Evolutionary conservation across 2,888 invertebrate species (phyloP).

Genomic region (Micropterix aruncella): DNA sequence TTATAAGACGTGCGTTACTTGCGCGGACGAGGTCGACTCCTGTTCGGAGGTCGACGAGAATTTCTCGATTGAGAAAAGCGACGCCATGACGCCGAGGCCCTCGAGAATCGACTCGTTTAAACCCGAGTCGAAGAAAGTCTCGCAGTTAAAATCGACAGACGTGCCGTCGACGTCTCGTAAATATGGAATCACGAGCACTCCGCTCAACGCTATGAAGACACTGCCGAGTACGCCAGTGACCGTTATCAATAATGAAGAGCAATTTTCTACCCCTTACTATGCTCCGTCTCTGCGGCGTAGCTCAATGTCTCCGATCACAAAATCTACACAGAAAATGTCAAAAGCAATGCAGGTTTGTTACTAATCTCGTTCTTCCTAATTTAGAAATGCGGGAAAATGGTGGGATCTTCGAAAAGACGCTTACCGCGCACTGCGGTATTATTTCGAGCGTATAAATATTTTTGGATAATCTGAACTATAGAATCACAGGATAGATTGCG

Average conservation of each 20-base stretch:
- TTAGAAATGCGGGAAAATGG: background rate
- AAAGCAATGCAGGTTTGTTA: conserved; percentile 76
- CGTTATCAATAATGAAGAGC: conserved; percentile 17
- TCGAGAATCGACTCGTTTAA: conserved; percentile 20
- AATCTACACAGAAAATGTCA: conserved; percentile 74
- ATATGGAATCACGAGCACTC: conserved; percentile 26
- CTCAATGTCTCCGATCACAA: conserved; percentile 81
- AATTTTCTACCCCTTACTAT: conserved; percentile 26
- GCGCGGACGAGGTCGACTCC: conserved; percentile 24
- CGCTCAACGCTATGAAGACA: conserved; percentile 11
- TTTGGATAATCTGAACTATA: no score
- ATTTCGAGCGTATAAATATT: no score
- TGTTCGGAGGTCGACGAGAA: conserved; percentile 7
- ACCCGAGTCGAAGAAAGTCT: conserved; percentile 5
- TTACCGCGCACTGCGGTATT: no score
- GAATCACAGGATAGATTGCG: conserved; percentile 6
- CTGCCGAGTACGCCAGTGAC: conserved; percentile 6
- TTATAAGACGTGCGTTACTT: conserved; percentile 28
- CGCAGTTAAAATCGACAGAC: background rate
- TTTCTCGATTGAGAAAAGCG: background rate
- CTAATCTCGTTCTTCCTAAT: conserved; percentile 3
- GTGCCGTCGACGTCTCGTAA: background rate
- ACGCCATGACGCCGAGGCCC: conserved; percentile 7
- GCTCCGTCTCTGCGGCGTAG: conserved; percentile 42
- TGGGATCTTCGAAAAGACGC: background rate